These are phyloP conservation scores for Leistus spinibarbis DNA, from an alignment of 2,888 invertebrate genomes.

Conservation along the genomic window DNA sequence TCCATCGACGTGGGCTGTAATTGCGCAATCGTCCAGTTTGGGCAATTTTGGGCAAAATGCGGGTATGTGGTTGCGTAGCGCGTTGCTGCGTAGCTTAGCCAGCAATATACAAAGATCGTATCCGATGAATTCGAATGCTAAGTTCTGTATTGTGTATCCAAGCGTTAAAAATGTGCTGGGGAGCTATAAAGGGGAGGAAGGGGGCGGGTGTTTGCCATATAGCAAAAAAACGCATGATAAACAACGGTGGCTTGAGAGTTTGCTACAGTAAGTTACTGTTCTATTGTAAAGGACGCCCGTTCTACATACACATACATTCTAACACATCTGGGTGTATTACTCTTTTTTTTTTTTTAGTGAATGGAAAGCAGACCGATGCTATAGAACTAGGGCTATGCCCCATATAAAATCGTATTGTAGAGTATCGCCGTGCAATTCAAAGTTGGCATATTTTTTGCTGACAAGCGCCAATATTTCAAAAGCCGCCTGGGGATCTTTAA, in stretches of 20 bases:
- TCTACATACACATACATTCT: background rate
- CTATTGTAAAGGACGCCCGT: too few relatives aligned
- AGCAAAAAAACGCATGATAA: constrained; percentile 67
- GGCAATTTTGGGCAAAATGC: constrained; percentile 80
- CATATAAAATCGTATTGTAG: constrained; percentile 93
- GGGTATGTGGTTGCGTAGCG: constrained; percentile 76
- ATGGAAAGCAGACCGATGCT: constrained; percentile 77
- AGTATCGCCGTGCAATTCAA: constrained; percentile 68
- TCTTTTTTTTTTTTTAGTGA: constrained; percentile 62
- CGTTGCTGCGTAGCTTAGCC: constrained; percentile 70
- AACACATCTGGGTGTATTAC: background rate
- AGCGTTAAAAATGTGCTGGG: constrained; percentile 80
- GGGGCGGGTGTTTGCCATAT: constrained; percentile 91
- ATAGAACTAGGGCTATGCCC: constrained; percentile 86
- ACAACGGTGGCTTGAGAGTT: constrained; percentile 81
- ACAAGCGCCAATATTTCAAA: constrained; percentile 96
- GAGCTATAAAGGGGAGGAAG: constrained; percentile 83
- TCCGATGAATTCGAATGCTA: constrained; percentile 62
- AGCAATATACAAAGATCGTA: constrained; percentile 62
- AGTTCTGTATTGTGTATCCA: constrained; percentile 72
- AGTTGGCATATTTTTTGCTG: constrained; percentile 81
- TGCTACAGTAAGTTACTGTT: constrained; percentile 70
- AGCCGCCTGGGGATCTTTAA: constrained; percentile 91
- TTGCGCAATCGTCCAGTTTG: constrained; percentile 91
- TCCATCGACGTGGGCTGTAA: constrained; percentile 67